These are phyloP conservation scores for Scaptodrosophila lebanonensis DNA, from an alignment of 1,140 invertebrate genomes.

Conservation along the genomic window DNA sequence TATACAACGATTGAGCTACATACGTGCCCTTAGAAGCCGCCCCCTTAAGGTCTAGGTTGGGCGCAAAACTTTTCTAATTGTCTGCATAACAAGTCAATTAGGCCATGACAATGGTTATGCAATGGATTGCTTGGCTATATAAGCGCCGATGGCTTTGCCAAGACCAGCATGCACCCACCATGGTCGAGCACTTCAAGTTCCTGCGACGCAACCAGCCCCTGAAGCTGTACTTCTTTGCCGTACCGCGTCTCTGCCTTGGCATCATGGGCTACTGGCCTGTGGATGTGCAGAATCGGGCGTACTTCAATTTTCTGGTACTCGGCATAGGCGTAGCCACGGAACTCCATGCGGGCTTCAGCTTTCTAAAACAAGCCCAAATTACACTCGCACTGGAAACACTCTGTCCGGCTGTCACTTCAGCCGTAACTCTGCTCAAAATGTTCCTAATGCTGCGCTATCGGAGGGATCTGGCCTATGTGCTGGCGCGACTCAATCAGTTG, in stretches of 20 bases:
- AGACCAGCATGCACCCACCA: too few relatives aligned
- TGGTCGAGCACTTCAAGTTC: constrained; percentile 6
- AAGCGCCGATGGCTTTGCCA: background rate
- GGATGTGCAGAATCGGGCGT: constrained; percentile 8
- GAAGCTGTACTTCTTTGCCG: constrained; percentile 45
- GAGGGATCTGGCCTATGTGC: constrained; percentile 32
- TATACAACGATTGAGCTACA: too few relatives aligned
- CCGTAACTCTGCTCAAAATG: constrained; percentile 65
- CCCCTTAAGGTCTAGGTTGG: too few relatives aligned
- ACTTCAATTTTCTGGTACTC: constrained; percentile 42
- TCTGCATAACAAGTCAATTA: constrained; percentile 22
- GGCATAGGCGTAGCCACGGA: constrained; percentile 58
- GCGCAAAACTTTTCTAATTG: constrained; percentile 13
- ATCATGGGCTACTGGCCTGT: constrained; percentile 60
- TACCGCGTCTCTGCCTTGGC: constrained; percentile 40
- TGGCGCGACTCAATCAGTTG: constrained; percentile 7
- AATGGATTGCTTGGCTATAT: background rate
- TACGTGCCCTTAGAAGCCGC: too few relatives aligned
- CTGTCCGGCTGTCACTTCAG: constrained; percentile 61
- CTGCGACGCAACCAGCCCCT: constrained; percentile 30
- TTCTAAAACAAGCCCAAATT: constrained; percentile 13
- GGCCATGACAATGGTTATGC: constrained; percentile 4
- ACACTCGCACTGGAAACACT: constrained; percentile 56
- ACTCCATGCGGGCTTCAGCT: constrained; percentile 40
- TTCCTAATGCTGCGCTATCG: constrained; percentile 43